Evolutionary conservation across 2,113 vertebrate genomes (phyloP).

Genomic region (Gambusia holbrooki): DNA sequence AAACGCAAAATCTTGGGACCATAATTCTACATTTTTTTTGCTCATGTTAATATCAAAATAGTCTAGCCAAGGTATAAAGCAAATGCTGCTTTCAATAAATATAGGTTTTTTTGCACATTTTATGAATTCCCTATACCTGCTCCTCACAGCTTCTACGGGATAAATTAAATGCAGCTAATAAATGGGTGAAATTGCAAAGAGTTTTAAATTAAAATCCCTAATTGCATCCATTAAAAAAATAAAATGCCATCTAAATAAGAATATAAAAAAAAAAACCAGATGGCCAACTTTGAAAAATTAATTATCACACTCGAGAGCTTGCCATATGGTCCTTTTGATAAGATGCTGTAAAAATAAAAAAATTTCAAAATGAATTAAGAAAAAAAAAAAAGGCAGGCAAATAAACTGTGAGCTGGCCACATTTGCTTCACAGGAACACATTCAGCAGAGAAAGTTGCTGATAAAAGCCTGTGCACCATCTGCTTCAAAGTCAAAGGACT

Average conservation of each 20-base stretch:
- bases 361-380: too few species aligned
- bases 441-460: slow-evolving; percentile 1
- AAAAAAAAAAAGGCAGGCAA: not conserved
- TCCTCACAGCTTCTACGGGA: not conserved
- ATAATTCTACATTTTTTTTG: too few species aligned
- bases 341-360: not conserved
- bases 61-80: too few species aligned
- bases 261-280: not conserved
- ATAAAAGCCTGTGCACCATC: slow-evolving; percentile 62
- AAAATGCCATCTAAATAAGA: not conserved
- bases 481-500: slow-evolving; percentile 69
- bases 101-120: too few species aligned
- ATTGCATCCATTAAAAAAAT: not conserved
- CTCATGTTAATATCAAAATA: too few species aligned
- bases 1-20: too few species aligned
- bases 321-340: slow-evolving; percentile 24
- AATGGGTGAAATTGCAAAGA: not conserved
- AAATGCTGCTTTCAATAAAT: too few species aligned
- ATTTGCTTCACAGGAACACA: slow-evolving; percentile 38
- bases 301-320: slow-evolving; percentile 12
- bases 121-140: too few species aligned
- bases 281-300: slow-evolving; percentile 11
- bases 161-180: not conserved
- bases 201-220: not conserved
- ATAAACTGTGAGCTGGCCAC: slow-evolving; percentile 18